Base-by-base conservation (phyloP, 2,888 invertebrate genomes). In the Pyralis farinalis region DNA sequence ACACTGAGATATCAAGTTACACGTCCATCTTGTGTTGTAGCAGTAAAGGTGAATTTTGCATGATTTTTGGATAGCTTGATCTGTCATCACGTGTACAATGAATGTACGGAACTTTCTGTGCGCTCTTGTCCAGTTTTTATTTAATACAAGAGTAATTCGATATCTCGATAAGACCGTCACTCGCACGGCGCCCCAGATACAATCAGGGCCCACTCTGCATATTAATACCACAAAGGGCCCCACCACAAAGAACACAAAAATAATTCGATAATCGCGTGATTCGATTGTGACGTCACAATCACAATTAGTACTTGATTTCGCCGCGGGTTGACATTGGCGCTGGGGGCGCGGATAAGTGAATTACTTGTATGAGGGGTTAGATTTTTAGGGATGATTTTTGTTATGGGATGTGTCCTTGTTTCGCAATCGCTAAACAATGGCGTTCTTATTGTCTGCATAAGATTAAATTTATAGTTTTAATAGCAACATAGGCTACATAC, bases 221-320 rank as follows among this genome's bases (percentile, higher is more conserved):
- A 47, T 51, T 45, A 50, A 55, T 55, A 49, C 47, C 51, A 53
- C 47, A 52, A 48, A 46, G 44, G 34, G 38, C 28, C 16, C 44
- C 44, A 55, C 71, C 71, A 57, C 78, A 70, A 76, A 73, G 73
- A 63, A 67, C 60, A 65, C 63, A 65, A 69, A 70, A 62, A 70
- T 83, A 79, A 86, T 76, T 77, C 60, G 67, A 82, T 83, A 73
- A 81, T 60, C 58, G 67, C 54, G 56, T 74, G 66, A 84, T 78
- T 71, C 55, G 62, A 77, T 79, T 79, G 25, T 76, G 77, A 80
- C 68, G 73, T 75, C 71, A 72, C 55, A 53, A 45, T 46, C 37
- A 47, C 60, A 71, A 69, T 72, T 72, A 69, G 69, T 67, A 51
- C 55, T 52, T 58, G 58, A 62, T 65, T 64, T 55, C 50, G 50